Evolutionary conservation across 2,113 vertebrate species (phyloP).

Genomic region (Tylochromis polylepis): DNA sequence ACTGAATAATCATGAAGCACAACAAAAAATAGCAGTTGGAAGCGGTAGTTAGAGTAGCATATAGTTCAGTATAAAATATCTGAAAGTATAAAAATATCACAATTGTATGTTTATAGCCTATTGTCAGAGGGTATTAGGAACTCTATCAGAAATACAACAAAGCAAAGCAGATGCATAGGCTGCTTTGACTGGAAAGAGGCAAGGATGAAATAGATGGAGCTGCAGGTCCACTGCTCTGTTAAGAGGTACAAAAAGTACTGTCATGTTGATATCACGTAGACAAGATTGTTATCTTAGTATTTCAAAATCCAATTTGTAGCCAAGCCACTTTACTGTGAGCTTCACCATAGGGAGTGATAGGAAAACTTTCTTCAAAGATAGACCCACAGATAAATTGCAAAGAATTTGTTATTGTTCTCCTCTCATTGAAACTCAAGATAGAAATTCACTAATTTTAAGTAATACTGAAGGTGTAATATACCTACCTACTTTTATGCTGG

Average conservation of each 20-base stretch:
- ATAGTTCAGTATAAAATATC: too few relatives aligned
- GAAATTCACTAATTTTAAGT: background rate
- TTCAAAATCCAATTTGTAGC: background rate
- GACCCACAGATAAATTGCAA: background rate
- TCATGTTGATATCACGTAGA: background rate
- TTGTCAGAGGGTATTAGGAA: background rate
- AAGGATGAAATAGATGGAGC: background rate
- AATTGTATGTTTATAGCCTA: background rate
- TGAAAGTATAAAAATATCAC: background rate
- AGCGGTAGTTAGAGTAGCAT: background rate
- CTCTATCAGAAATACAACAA: background rate
- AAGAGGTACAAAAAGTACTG: background rate
- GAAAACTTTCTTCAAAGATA: background rate
- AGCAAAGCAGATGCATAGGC: background rate
- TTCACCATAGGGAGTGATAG: background rate
- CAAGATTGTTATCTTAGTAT: background rate
- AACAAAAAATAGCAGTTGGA: background rate
- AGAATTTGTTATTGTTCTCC: background rate
- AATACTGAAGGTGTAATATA: background rate
- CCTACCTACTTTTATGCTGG: background rate
- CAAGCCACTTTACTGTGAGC: background rate
- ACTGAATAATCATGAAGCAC: background rate
- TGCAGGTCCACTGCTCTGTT: background rate
- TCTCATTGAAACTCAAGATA: background rate
- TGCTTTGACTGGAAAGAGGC: background rate